Conservation (phyloP, 2,797 vertebrate species). For the Benthosema pterotum region DNA sequence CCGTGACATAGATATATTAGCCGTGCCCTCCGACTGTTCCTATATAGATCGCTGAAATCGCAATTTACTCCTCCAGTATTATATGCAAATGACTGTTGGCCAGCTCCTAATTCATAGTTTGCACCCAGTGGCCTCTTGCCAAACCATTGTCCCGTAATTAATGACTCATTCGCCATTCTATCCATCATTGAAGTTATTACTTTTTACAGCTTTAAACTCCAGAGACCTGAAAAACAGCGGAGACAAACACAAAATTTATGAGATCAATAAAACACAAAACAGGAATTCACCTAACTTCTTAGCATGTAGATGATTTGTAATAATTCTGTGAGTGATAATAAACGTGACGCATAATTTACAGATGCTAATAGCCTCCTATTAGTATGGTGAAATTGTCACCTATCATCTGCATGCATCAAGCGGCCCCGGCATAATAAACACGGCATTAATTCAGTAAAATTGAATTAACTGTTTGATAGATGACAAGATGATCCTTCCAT, state of each 20-base stretch:
- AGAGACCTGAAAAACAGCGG: constrained; percentile 1
- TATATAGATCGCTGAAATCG: constrained; percentile 65
- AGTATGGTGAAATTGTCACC: constrained; percentile 18
- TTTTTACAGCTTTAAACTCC: constrained; percentile 47
- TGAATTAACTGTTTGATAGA: constrained; percentile 44
- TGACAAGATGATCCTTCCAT: constrained; percentile 51
- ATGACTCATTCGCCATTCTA: constrained; percentile 60
- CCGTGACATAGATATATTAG: constrained; percentile 76
- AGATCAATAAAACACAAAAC: constrained; percentile 29
- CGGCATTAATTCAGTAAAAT: constrained; percentile 44
- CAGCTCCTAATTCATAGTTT: constrained; percentile 72
- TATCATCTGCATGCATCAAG: constrained; percentile 27
- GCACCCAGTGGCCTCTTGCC: constrained; percentile 56
- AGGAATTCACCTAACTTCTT: constrained; percentile 26
- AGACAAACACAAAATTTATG: constrained; percentile 34
- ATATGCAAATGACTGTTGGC: constrained; percentile 72
- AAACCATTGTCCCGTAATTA: constrained; percentile 73
- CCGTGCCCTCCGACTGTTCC: constrained; percentile 66
- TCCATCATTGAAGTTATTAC: constrained; percentile 49
- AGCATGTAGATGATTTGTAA: constrained; percentile 5
- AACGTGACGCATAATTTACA: constrained; percentile 16
- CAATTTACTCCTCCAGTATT: constrained; percentile 69
- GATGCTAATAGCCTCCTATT: constrained; percentile 24
- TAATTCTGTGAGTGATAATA: background rate
- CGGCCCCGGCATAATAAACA: constrained; percentile 29